These are phyloP conservation scores for Mycteria americana DNA, from an alignment of 2,797 vertebrate species.

Conservation along the genomic window DNA sequence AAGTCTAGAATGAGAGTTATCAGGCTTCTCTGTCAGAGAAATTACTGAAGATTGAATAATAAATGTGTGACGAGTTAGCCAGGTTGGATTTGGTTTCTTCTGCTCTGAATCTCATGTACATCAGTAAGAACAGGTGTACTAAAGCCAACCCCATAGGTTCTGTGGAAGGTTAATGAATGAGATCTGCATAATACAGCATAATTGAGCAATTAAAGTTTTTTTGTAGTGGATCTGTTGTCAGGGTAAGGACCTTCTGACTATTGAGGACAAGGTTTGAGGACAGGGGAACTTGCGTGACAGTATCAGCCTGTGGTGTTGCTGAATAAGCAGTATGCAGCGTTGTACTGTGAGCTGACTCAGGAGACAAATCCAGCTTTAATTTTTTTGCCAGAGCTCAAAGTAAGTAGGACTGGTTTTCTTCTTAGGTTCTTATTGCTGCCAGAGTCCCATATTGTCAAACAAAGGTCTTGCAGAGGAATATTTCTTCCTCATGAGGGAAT, in stretches of 20 bases:
- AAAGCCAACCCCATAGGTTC: neutral
- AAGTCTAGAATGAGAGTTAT: neutral
- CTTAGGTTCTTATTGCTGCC: neutral
- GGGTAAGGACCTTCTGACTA: neutral
- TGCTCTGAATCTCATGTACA: neutral
- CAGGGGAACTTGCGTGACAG: neutral
- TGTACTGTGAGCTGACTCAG: neutral
- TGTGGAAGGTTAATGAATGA: neutral
- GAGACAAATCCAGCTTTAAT: neutral
- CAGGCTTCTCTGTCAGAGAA: neutral
- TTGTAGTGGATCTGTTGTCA: neutral
- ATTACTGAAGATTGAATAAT: neutral
- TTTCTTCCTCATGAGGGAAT: neutral
- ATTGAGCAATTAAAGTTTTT: neutral
- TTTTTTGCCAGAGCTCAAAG: neutral
- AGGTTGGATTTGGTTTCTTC: neutral
- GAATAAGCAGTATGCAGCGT: neutral
- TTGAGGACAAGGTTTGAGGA: neutral
- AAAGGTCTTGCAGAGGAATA: neutral
- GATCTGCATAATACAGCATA: neutral
- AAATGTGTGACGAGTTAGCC: neutral
- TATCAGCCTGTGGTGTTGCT: neutral
- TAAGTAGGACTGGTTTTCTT: neutral
- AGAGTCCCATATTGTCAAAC: neutral
- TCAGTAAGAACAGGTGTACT: fast-evolving